These are phyloP conservation scores for Nasonia longicornis DNA, from an alignment of 1,140 invertebrate genomes.

Conservation along the genomic window DNA sequence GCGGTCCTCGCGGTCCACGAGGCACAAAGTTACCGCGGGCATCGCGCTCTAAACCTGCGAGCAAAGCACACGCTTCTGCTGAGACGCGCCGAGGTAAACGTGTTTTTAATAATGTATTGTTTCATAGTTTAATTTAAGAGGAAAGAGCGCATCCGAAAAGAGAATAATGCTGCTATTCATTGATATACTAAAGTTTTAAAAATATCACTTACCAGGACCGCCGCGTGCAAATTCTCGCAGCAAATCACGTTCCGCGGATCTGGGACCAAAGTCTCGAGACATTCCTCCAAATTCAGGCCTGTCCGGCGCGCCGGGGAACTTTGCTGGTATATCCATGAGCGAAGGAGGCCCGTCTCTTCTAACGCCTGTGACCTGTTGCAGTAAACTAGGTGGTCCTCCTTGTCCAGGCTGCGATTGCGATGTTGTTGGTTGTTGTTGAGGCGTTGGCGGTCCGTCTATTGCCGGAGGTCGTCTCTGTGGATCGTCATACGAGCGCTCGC, in stretches of 20 bases:
- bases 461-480: background rate
- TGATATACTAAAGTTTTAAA: background rate
- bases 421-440: background rate
- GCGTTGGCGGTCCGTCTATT: constrained; percentile 18
- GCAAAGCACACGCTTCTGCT: background rate
- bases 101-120: background rate
- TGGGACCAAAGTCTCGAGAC: constrained; percentile 39
- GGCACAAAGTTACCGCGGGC: constrained; percentile 4
- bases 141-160: background rate
- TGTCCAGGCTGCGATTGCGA: background rate
- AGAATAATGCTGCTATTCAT: background rate
- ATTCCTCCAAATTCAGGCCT: constrained; percentile 58
- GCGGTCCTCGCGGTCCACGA: constrained; percentile 47
- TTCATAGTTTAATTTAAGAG: no score
- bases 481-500: background rate
- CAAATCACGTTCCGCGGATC: constrained; percentile 53
- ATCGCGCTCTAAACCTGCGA: constrained; percentile 34
- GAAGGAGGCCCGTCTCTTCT: constrained; percentile 60
- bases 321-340: constrained; percentile 61
- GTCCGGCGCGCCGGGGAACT: constrained; percentile 58
- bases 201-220: constrained; percentile 48
- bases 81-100: background rate
- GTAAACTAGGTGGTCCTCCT: background rate
- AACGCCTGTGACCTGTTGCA: constrained; percentile 32
- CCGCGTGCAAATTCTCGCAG: constrained; percentile 56